Base-by-base conservation (phyloP, 2,797 vertebrate genomes). In the Acanthiza pusilla region DNA sequence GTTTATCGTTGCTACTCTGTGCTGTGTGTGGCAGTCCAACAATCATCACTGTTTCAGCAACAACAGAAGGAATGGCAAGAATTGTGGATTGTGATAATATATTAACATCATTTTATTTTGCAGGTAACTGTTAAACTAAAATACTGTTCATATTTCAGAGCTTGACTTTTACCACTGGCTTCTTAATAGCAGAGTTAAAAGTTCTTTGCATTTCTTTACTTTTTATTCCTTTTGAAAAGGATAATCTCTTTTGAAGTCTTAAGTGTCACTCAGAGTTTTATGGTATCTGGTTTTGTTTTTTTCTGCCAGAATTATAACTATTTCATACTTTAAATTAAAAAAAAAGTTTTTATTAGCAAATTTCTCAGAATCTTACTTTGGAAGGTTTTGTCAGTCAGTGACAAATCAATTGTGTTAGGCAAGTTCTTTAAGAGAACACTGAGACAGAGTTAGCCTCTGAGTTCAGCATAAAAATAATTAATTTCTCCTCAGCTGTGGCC, bases 251-350 rank as follows among this genome's bases (percentile, higher is more conserved):
- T 29, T n/a, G 17, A 55, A 58, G 26, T 73, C 58, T 63, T 29
- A 74, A 50, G 19, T 19, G 16, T 74, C 38, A 32, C 7, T 54
- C 47, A 53, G 16, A 13, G 19, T 30, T 17, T 63, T 26, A 45
- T 1, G 1, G 4, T 53, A 5, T 18, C 27, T 48, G 8, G 51
- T 75, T 17, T 29, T 15, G 2, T 0, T 8, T 19, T 16, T 63
- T 27, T 16, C 4, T 9, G 14, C 3, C 3, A 3, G 54, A 65
- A 63, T 30, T 42, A 8, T 16, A 57, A n/a, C 7, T 38, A 42
- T 57, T 63, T 89, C 27, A 11, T 32, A 42, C 6, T 55, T 66
- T 3, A 47, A 58, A 38, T 38, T 38, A 42, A 48, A 47, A 76
- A 38, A 36, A 2, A 61, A 32, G 3, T 17, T 88, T 76, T 60